These are phyloP conservation scores for Plecotus auritus DNA, from an alignment of 2,113 vertebrate genomes.

Conservation along the genomic window DNA sequence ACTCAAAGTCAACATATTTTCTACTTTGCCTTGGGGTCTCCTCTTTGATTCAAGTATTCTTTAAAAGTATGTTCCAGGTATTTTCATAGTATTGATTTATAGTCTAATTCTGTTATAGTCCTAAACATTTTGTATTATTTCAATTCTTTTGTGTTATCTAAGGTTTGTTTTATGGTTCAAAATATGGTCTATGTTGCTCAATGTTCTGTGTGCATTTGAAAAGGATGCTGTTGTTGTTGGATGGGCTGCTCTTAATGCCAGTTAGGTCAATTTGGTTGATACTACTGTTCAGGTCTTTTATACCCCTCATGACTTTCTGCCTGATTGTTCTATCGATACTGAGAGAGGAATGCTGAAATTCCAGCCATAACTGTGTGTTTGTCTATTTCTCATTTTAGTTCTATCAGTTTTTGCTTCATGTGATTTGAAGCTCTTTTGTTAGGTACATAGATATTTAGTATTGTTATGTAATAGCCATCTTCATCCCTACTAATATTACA, in stretches of 20 bases:
- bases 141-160: not conserved
- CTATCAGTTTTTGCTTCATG: not conserved
- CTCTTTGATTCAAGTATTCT: not conserved
- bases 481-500: not conserved
- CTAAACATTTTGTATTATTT: not conserved
- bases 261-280: not conserved
- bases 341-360: not conserved
- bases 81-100: not conserved
- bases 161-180: not conserved
- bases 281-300: not conserved
- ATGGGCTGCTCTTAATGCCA: not conserved
- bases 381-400: not conserved
- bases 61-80: not conserved
- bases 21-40: not conserved
- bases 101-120: not conserved
- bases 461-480: not conserved
- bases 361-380: not conserved
- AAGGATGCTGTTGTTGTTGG: not conserved
- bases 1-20: not conserved
- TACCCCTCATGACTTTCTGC: not conserved
- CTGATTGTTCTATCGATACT: not conserved
- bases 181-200: not conserved
- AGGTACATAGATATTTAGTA: not conserved
- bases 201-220: not conserved
- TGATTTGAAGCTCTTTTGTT: not conserved